Base-by-base conservation (phyloP, 2,797 vertebrate species). In the Echiichthys vipera region DNA sequence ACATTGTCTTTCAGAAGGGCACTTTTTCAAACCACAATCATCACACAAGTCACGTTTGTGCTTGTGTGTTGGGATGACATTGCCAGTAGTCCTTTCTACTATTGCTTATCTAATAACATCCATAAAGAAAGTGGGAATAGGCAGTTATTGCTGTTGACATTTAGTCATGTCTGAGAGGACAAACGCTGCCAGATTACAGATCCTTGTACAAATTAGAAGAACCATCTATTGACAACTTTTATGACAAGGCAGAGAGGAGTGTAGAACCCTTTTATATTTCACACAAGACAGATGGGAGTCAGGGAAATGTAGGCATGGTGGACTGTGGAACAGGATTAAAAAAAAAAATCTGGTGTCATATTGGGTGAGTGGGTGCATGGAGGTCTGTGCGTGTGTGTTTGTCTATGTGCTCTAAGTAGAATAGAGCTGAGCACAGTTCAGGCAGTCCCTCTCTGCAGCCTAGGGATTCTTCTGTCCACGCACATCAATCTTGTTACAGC, bases 401-500 rank as follows among this genome's bases (percentile, higher is more conserved):
- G 59, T 59, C 25, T 58, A 70, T 61, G 57, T 36, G 45, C 36
- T 6, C 15, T 62, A 30, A 53, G 62, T 20, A 59, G 67, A 53
- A 65, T 65, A 56, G 65, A 65, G 54, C 36, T 66, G 53, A 55
- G 71, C 64, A 54, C 63, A 65, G 78, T 79, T 74, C 49, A 77
- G 64, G 69, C 71, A 63, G 74, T 80, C 74, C 76, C 73, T 65
- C 68, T 70, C 47, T 58, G 55, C 63, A 85, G 86, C 88, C 79
- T 42, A 47, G 71, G 81, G 86, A 88, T 77, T 80, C 74, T 80
- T 80, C 87, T 91, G 90, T 92, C 89, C 75, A 80, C 68, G 65
- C 86, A 84, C 84, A 91, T 91, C 90, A 86, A 80, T 91, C 87
- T 77, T 77, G 73, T 85, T 85, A 80, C 69, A 74, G 86, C 71